Evolutionary conservation across 2,888 invertebrate species (phyloP).

Genomic region (Cephus spinipes): DNA sequence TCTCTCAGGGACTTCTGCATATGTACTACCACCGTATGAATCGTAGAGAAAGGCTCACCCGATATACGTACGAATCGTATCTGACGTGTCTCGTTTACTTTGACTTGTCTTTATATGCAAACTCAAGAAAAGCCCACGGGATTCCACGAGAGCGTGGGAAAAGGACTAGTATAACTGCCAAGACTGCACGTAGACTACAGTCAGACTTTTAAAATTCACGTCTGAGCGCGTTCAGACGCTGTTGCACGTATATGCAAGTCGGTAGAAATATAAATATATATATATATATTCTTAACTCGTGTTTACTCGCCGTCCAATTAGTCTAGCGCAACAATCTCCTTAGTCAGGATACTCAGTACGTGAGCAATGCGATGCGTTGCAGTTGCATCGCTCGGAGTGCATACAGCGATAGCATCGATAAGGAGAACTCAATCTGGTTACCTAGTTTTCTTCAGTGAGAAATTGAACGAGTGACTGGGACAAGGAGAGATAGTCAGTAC

Average conservation of each 20-base stretch:
- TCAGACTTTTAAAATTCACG: background rate
- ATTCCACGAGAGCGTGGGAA: background rate
- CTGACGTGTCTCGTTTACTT: background rate
- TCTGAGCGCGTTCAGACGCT: background rate
- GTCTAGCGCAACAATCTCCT: background rate
- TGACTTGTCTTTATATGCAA: background rate
- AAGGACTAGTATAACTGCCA: background rate
- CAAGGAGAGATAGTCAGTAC: background rate
- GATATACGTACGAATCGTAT: background rate
- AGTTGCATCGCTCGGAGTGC: background rate
- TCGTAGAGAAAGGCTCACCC: background rate
- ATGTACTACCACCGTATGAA: background rate
- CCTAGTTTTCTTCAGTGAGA: background rate
- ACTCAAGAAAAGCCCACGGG: background rate
- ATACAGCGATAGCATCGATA: background rate
- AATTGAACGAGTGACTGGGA: background rate
- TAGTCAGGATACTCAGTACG: background rate
- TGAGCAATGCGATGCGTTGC: background rate
- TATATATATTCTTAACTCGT: background rate
- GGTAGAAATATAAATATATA: background rate
- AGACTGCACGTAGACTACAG: background rate
- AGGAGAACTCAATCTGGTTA: background rate
- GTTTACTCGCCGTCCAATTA: background rate
- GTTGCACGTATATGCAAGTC: background rate
- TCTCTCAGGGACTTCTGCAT: background rate